These are phyloP conservation scores for Bedellia somnulentella DNA, from an alignment of 2,888 invertebrate genomes.

Conservation along the genomic window DNA sequence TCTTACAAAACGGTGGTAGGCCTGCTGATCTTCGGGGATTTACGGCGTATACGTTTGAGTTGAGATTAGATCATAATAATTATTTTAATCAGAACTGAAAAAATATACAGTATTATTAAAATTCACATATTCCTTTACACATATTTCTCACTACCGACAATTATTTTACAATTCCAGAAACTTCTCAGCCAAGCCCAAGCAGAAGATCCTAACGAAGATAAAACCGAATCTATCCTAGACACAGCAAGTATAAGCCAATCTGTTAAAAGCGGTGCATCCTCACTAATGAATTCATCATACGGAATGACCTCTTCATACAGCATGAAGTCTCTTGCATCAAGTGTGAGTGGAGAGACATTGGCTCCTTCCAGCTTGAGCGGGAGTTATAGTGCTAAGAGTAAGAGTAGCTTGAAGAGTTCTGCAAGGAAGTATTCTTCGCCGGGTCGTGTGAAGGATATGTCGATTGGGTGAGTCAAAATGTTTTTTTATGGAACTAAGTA, in stretches of 20 bases:
- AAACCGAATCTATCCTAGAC: conserved; percentile 25
- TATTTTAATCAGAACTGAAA: too few relatives aligned
- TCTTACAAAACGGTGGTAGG: too few relatives aligned
- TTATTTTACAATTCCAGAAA: conserved; percentile 27
- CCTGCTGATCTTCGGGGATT: too few relatives aligned
- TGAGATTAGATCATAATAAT: too few relatives aligned
- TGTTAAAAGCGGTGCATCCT: conserved; percentile 25
- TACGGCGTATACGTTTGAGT: too few relatives aligned
- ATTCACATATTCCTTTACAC: too few relatives aligned
- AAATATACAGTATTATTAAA: too few relatives aligned
- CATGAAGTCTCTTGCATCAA: conserved; percentile 36
- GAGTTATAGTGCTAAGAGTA: conserved; percentile 36
- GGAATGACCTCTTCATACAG: conserved; percentile 36
- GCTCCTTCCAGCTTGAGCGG: conserved; percentile 45
- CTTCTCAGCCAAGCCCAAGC: conserved; percentile 47
- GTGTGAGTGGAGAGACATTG: conserved; percentile 35
- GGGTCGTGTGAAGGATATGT: conserved; percentile 28
- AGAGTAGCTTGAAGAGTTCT: conserved; percentile 43
- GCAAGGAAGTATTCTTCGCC: conserved; percentile 34
- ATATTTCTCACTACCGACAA: too few relatives aligned
- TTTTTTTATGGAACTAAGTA: background rate
- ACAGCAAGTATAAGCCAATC: conserved; percentile 38
- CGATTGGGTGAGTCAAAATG: conserved; percentile 1
- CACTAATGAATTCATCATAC: conserved; percentile 60
- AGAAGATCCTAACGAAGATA: conserved; percentile 35